Evolutionary conservation across 92 coral and sea anemone species (phyloP).

Genomic region (Porites rus): DNA sequence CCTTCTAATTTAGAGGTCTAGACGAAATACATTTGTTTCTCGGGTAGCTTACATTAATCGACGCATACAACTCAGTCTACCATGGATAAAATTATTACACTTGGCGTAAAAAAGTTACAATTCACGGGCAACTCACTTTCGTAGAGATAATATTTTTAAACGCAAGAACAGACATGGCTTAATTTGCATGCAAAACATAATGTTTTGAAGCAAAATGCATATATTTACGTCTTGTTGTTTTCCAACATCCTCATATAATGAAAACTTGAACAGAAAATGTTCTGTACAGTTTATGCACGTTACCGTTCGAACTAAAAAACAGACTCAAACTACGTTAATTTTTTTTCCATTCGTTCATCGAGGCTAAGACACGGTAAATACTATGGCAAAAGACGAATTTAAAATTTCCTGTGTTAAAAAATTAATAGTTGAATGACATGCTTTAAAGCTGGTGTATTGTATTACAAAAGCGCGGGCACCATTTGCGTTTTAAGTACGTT

Average conservation of each 20-base stretch:
- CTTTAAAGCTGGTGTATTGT: background rate
- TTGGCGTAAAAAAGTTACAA: background rate
- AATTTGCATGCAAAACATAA: constrained; percentile 35
- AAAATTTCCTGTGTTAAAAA: constrained; percentile 1
- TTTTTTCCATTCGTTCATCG: background rate
- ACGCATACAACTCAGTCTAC: too few relatives aligned
- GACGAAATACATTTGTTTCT: background rate
- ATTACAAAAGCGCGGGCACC: background rate
- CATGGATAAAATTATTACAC: background rate
- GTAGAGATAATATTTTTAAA: background rate
- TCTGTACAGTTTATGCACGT: background rate
- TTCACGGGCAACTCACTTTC: background rate
- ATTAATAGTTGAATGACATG: background rate
- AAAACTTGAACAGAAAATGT: background rate
- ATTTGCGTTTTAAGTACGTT: background rate
- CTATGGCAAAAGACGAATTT: background rate
- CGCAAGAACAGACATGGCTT: constrained; percentile 1
- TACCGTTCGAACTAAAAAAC: background rate
- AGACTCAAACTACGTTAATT: background rate
- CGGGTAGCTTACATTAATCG: background rate
- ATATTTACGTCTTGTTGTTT: constrained; percentile 15
- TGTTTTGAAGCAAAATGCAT: constrained; percentile 13
- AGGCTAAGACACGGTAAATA: background rate
- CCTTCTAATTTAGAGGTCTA: background rate
- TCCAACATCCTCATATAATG: constrained; percentile 17